Conservation (phyloP, 2,113 vertebrate genomes). For the Oenanthe oenanthe region DNA sequence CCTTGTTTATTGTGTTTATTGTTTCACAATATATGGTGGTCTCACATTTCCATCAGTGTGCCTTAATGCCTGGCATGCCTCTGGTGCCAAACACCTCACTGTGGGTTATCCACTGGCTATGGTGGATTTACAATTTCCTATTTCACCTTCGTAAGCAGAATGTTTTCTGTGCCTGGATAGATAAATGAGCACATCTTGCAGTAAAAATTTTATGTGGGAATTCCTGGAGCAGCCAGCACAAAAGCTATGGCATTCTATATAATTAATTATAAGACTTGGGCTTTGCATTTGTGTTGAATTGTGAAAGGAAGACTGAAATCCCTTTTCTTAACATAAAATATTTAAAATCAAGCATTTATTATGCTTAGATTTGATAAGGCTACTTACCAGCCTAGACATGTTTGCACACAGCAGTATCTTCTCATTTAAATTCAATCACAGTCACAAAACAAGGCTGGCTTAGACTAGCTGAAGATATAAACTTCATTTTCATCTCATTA, state of each 20-base stretch:
- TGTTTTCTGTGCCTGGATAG: neutral
- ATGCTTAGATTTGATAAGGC: slow-evolving; percentile 61
- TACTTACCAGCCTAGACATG: slow-evolving; percentile 76
- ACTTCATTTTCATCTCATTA: slow-evolving; percentile 83
- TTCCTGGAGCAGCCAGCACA: neutral
- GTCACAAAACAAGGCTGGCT: slow-evolving; percentile 75
- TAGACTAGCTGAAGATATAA: slow-evolving; percentile 78
- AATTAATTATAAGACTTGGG: neutral
- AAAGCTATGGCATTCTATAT: neutral
- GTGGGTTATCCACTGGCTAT: neutral
- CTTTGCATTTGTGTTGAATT: neutral
- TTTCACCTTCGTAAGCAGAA: neutral
- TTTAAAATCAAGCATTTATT: slow-evolving; percentile 68
- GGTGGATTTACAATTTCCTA: slow-evolving; percentile 5
- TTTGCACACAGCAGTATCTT: slow-evolving; percentile 81
- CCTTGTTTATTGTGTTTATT: neutral
- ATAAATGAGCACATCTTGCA: neutral
- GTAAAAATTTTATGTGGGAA: neutral
- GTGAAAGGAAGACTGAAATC: neutral
- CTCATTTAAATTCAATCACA: slow-evolving; percentile 82
- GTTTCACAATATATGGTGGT: neutral
- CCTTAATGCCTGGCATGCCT: neutral
- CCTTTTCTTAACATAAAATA: slow-evolving; percentile 40
- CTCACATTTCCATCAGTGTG: neutral
- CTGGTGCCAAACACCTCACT: neutral